Evolutionary conservation across 92 coral and sea anemone genomes (phyloP), one percentile per base, ranked within the genome.

Genomic region (Parazoanthus atlanticus): DNA sequence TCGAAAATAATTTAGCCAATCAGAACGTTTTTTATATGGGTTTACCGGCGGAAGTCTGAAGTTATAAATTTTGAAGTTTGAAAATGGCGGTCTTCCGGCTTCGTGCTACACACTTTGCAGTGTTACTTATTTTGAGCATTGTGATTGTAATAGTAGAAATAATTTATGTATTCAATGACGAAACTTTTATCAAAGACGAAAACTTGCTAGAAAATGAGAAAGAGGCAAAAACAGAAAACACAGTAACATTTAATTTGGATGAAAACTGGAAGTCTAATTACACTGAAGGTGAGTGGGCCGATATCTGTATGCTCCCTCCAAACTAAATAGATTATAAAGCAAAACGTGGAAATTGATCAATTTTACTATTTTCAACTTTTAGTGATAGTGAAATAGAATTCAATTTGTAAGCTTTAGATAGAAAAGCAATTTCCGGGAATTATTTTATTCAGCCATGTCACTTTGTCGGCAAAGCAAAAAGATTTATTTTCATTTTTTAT

Each of bases 251-350:
- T 82, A 88, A 89, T 76, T 81, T 80, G 66, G 97, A 95, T 69
- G 98, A 95, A 86, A 93, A 95, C 88, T 95, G 96, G 98, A 84
- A 77, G 49, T 94, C 86, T 30, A 86, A 88, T 78, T 95, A 95
- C 86, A 77, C 92, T 21, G 98, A 95, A 93, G 98, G 98, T 95
- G 81, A 87, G 86, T 52, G 10, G 12, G 49, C 23, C 3, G 58
- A 19, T 1, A 9, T n/a, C n/a, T n/a, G 52, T 46, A 46, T 10
- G 13, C 13, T 46, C 1, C 52, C 52, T 52, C 21, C 21, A 52
- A 52, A 52, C 58, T 52, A 52, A 52, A 52, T 52, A 52, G 58
- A 52, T 52, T 52, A 52, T 11, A 8, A 46, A 12, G 12, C 21
- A 52, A 52, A 43, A 16, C 58, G 21, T 13, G 58, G 21, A 19